Evolutionary conservation across 2,113 vertebrate species (phyloP).

Genomic region (Chlamydotis undulata): DNA sequence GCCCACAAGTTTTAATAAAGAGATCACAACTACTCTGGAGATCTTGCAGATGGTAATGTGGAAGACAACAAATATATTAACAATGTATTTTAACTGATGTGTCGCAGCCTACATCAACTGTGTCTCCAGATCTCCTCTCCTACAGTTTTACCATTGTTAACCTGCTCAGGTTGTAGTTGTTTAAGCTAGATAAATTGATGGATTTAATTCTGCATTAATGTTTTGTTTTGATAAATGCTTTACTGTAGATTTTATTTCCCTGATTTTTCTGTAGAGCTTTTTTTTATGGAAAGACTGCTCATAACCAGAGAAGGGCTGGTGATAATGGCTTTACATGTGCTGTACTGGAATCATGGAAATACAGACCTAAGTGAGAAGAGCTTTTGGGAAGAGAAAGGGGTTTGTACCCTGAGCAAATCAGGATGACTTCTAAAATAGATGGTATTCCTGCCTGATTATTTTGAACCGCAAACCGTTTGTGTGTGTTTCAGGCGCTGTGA

Average conservation of each 20-base stretch:
- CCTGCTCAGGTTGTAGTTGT: not conserved
- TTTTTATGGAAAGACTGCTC: not conserved
- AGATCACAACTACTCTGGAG: not conserved
- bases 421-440: not conserved
- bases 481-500: not conserved
- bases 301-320: not conserved
- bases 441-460: not conserved
- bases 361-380: not conserved
- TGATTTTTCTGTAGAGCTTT: not conserved
- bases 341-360: not conserved
- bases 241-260: not conserved
- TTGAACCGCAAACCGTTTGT: not conserved
- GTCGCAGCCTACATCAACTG: not conserved
- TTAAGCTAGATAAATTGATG: not conserved
- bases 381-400: not conserved
- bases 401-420: not conserved
- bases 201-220: not conserved
- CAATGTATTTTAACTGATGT: not conserved
- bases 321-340: not conserved
- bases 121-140: not conserved
- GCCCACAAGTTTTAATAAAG: not conserved
- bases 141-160: not conserved
- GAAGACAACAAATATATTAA: not conserved
- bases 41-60: not conserved
- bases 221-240: not conserved